Evolutionary conservation across 2,113 vertebrate species (phyloP), one percentile per base, ranked within the genome.

Genomic region (Piaya cayana): DNA sequence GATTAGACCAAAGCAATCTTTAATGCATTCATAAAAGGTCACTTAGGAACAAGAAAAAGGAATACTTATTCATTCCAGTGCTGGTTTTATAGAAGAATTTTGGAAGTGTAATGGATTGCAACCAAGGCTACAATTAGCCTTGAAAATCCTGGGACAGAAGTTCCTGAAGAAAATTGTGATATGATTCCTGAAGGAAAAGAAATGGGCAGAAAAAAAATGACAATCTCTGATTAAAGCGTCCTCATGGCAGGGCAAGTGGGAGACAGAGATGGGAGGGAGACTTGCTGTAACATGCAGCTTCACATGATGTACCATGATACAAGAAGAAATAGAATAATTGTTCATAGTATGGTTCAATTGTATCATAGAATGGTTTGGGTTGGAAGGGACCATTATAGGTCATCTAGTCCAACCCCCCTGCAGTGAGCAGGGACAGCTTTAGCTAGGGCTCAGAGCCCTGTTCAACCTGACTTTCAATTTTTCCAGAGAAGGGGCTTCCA

Each of bases 151-250:
- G 58, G 79, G 64, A 62, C 65, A 47, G 69, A 74, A 90, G 53
- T 95, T 95, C 90, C 79, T 95, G 25, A 45, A 82, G 91, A 43
- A 70, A 50, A 47, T 71, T 58, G 72, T 94, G 69, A 84, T 67
- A 65, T 81, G 43, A 52, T 88, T 91, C 86, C 71, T 53, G 42
- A 78, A 87, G 45, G 67, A 92, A 47, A 60, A 36, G 60, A 83
- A 79, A 36, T 9, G 50, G 9, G 56, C 43, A 62, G 49, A 76
- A 86, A 79, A 47, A 80, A 16, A 34, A 34, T n/a, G 88, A 47
- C 80, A 34, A 7, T 76, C 36, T 0, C 2, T 69, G 87, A 69
- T 42, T 60, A 53, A 62, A 88, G 11, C 52, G 58, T 88, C 67
- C 27, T 75, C 45, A 43, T 62, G 88, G 45, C 58, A 12, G 45